Base-by-base conservation (phyloP, 92 coral and sea anemone species). In the Meandrina meandrites region DNA sequence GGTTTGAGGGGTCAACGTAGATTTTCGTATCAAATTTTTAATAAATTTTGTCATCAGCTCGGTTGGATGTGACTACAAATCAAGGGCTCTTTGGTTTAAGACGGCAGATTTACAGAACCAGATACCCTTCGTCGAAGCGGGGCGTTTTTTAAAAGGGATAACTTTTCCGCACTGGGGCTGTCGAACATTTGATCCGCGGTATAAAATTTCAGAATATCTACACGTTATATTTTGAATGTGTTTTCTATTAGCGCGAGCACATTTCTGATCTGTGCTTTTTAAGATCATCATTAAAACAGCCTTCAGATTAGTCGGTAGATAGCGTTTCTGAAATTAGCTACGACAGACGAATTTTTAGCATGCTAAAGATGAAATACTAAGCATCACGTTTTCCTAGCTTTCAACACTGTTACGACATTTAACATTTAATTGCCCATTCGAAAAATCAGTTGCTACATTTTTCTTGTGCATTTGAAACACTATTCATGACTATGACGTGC, bases 11-110 rank as follows among this genome's bases (percentile, higher is more conserved):
- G 84, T 64, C 27, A 81, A 24, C 15, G 32, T 8, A 66, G 19
- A 8, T 32, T 40, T 69, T 48, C 72, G 85, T 42, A 81, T 69
- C 78, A 19, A 31, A 48, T 48, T 45, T 69, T 30, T 19, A 80
- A 32, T 45, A 80, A 36, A 80, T 45, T 67, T 67, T 47, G 66
- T 82, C 86, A 82, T 69, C 66, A 82, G 31, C 54, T 14, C 58
- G 11, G 40, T 53, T 37, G 78, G 54, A 31, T 31, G 51, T 64
- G 10, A 31, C 75, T 54, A 54, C 2, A 21, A 32, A 54, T 45
- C 60, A 79, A 56, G 37, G 17, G 22, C 14, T 37, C 36, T 19
- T 64, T 50, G 66, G 45, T 27, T n/a, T 4, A 78, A 40, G 76
- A 60, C n/a, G 37, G 54, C 79, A 75, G 54, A 45, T 11, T 48